Evolutionary conservation across 2,888 invertebrate genomes (phyloP).

Genomic region (Mimas tiliae): DNA sequence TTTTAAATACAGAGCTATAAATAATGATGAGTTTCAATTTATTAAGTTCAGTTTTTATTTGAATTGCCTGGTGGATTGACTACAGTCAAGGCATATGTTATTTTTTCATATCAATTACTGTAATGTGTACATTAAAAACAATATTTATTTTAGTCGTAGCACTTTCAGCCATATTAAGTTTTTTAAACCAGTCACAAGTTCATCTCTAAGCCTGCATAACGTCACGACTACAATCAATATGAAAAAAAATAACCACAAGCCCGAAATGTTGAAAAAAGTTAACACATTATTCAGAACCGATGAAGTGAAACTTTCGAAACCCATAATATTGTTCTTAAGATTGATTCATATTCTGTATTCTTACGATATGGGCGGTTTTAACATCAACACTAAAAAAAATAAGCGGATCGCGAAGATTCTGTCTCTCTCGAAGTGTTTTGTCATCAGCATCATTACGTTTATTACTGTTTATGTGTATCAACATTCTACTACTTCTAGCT

Average conservation of each 20-base stretch:
- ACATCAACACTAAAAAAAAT: neutral
- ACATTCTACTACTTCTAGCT: too few relatives aligned
- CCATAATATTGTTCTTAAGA: neutral
- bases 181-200: neutral
- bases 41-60: neutral
- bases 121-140: neutral
- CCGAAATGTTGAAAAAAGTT: neutral
- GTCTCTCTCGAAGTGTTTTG: neutral
- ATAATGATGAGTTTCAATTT: neutral
- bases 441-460: neutral
- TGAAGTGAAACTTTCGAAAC: slow-evolving; percentile 1
- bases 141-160: neutral
- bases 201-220: neutral
- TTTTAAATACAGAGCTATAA: neutral
- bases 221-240: neutral
- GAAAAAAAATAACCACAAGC: neutral
- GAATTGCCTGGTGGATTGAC: neutral
- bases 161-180: neutral
- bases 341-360: slow-evolving; percentile 7
- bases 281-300: neutral
- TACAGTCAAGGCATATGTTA: neutral
- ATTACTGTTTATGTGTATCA: neutral
- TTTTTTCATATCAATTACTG: neutral
- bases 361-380: slow-evolving; percentile 9
- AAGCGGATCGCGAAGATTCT: neutral